These are phyloP conservation scores for Ectobius pallidus DNA, from an alignment of 2,888 invertebrate species.

Conservation along the genomic window DNA sequence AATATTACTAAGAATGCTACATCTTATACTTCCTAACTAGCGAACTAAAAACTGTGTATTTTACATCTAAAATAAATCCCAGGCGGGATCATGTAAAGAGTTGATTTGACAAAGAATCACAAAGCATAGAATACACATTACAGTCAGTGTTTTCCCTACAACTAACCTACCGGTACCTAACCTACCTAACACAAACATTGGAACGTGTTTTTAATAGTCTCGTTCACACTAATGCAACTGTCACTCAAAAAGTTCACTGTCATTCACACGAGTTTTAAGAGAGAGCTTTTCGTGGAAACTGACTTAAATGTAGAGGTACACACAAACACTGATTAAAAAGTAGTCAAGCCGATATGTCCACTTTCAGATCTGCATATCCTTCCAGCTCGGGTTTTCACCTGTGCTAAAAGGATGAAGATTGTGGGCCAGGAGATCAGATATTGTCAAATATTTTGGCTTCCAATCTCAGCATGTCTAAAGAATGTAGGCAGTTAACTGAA, in stretches of 20 bases:
- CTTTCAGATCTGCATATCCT: conserved; percentile 37
- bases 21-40: conserved; percentile 36
- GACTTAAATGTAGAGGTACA: conserved; percentile 40
- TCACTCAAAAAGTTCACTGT: conserved; percentile 30
- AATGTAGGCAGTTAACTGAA: no score
- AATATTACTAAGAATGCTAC: conserved; percentile 34
- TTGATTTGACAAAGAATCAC: conserved; percentile 38
- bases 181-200: conserved; percentile 34
- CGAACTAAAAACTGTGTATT: conserved; percentile 41
- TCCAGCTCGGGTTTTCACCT: conserved; percentile 1
- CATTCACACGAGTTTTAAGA: conserved; percentile 39
- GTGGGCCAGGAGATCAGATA: not conserved
- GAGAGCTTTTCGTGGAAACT: conserved; percentile 42
- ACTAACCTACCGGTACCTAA: conserved; percentile 37
- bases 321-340: conserved; percentile 41
- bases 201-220: conserved; percentile 35
- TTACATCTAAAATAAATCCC: conserved; percentile 40
- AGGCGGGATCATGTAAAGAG: conserved; percentile 23
- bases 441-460: not conserved
- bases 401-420: not conserved
- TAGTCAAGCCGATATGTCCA: conserved; percentile 43
- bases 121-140: conserved; percentile 37
- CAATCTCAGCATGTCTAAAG: no score
- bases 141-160: conserved; percentile 33
- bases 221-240: conserved; percentile 32